A percentile compares a stretch with the other conserved stretches of the same genome.
Evolutionary conservation across 2,888 invertebrate species (phyloP).

Genomic region (Pseudococcus longispinus): DNA sequence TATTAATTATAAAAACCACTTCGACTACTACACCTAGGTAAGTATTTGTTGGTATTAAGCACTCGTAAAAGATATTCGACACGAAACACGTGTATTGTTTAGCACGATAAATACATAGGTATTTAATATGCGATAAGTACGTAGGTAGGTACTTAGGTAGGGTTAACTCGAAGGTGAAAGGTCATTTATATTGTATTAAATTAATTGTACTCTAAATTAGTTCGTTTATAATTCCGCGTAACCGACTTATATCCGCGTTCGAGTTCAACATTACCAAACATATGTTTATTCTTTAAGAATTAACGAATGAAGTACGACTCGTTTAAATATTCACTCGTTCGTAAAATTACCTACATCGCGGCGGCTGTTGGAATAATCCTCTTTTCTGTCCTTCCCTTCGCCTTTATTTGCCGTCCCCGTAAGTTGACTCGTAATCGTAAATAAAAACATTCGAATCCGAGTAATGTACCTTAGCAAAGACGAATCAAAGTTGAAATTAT

Average conservation of each 20-base stretch:
- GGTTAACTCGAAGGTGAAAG: constrained; percentile 2
- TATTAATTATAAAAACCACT: neutral
- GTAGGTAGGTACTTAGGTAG: neutral
- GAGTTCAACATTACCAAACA: neutral
- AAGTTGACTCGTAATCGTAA: too few species aligned
- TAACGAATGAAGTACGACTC: too few species aligned
- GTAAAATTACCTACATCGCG: too few species aligned
- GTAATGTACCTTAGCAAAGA: too few species aligned
- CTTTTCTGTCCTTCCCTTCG: too few species aligned
- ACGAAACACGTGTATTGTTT: neutral
- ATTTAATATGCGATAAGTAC: neutral
- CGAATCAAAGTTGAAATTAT: too few species aligned
- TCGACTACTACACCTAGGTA: too few species aligned
- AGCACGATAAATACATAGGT: neutral
- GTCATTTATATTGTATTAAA: neutral
- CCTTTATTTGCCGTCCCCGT: too few species aligned
- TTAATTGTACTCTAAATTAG: neutral
- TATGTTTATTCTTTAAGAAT: neutral
- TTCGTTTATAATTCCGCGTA: constrained; percentile 9
- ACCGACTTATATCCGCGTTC: neutral
- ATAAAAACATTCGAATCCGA: too few species aligned
- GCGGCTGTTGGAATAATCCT: too few species aligned
- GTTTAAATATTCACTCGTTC: too few species aligned
- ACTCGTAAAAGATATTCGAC: neutral
- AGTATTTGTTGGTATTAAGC: neutral